Conservation (phyloP, 2,888 invertebrate genomes). For the Brenthis daphne region DNA sequence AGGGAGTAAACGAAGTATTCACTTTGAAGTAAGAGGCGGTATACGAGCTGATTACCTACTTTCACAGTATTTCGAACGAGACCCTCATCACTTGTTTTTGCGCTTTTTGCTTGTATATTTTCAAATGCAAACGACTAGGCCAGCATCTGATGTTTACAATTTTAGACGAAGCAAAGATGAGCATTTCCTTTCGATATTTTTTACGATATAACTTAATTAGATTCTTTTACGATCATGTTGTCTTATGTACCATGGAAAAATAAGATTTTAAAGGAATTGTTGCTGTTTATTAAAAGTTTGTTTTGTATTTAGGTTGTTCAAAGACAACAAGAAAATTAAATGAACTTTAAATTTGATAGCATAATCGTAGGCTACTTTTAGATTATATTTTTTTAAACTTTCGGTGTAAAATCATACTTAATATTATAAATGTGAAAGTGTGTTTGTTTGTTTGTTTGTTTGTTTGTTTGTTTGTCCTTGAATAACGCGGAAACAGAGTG, state of each 20-base stretch:
- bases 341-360: too few species aligned
- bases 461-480: too few species aligned
- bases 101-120: constrained; percentile 52
- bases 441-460: too few species aligned
- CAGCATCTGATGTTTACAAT: constrained; percentile 27
- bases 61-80: constrained; percentile 67
- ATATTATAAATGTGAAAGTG: too few species aligned
- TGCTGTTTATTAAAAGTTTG: constrained; percentile 4
- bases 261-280: neutral
- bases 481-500: too few species aligned
- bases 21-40: constrained; percentile 67
- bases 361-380: neutral
- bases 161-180: constrained; percentile 25
- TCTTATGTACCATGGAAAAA: neutral
- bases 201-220: constrained; percentile 6
- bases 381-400: neutral
- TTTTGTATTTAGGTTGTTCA: neutral
- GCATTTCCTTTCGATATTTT: constrained; percentile 7
- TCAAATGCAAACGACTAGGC: constrained; percentile 56
- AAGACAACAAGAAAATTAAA: too few species aligned
- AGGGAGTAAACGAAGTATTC: constrained; percentile 57
- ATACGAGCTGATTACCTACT: constrained; percentile 70
- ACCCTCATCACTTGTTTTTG: constrained; percentile 69
- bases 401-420: neutral
- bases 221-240: neutral